Evolutionary conservation across 2,888 invertebrate species (phyloP).

Genomic region (Sminthurinus aureus): DNA sequence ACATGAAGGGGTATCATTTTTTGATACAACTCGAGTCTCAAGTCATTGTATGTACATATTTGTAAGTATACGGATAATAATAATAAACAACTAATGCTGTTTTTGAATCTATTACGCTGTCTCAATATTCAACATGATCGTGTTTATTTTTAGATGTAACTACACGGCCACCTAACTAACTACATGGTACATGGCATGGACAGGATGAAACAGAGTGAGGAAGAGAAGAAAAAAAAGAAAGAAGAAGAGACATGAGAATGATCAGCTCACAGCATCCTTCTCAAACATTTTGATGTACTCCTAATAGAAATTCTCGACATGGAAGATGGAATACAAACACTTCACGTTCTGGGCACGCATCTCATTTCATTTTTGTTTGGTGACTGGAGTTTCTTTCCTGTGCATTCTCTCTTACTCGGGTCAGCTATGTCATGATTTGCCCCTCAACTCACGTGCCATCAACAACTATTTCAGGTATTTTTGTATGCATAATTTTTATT

Average conservation of each 20-base stretch:
- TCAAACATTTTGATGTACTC: slow-evolving; percentile 26
- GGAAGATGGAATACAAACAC: slow-evolving; percentile 16
- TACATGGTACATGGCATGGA: neutral
- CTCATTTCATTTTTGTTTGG: neutral
- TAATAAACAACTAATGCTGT: neutral
- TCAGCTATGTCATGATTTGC: slow-evolving; percentile 31
- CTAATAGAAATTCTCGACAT: slow-evolving; percentile 39
- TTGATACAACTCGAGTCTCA: too few species aligned
- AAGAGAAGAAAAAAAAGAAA: neutral
- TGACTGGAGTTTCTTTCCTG: slow-evolving; percentile 17
- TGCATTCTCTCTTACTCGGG: slow-evolving; percentile 10
- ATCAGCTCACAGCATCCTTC: slow-evolving; percentile 33
- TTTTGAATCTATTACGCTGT: slow-evolving; percentile 18
- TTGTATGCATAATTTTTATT: too few species aligned
- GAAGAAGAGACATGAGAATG: slow-evolving; percentile 13
- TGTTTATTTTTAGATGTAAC: slow-evolving; percentile 3
- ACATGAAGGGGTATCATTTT: neutral
- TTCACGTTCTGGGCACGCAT: slow-evolving; percentile 34
- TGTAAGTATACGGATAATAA: too few species aligned
- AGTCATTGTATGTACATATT: too few species aligned
- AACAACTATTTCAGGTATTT: slow-evolving; percentile 36
- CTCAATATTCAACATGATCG: slow-evolving; percentile 15
- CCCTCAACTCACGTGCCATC: slow-evolving; percentile 37
- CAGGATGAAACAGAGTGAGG: neutral
- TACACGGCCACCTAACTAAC: slow-evolving; percentile 21